phyloP scores from a whole-genome alignment of 1,140 invertebrate genomes.

The Centruroides vittatus region DNA sequence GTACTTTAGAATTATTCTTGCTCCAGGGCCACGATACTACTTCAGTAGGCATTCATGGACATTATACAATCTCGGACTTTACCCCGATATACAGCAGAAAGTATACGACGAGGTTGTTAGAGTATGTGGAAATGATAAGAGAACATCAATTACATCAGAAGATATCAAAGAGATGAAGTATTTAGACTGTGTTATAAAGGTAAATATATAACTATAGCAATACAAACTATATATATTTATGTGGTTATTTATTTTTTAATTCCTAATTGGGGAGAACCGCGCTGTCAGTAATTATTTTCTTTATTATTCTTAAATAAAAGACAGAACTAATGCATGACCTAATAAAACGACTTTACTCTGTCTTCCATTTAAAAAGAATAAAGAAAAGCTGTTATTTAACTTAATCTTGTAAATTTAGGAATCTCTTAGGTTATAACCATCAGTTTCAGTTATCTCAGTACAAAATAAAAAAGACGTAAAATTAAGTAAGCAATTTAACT shows the following conservation, averaged over 20 bases:
- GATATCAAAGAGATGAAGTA: slow-evolving; percentile 27
- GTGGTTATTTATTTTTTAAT: no score
- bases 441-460: slow-evolving; percentile 15
- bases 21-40: slow-evolving; percentile 19
- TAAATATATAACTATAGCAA: slow-evolving; percentile 19
- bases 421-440: slow-evolving; percentile 14
- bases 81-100: slow-evolving; percentile 62
- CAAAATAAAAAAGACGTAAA: background rate
- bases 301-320: no score
- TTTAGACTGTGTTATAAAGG: slow-evolving; percentile 42
- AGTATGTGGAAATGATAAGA: slow-evolving; percentile 23
- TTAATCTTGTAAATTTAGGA: slow-evolving; percentile 12
- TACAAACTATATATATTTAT: background rate
- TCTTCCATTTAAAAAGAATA: no score
- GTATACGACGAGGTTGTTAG: slow-evolving; percentile 39
- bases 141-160: slow-evolving; percentile 26
- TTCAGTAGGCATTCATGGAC: slow-evolving; percentile 34
- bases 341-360: no score
- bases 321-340: no score
- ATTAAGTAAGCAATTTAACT: background rate
- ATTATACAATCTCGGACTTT: slow-evolving; percentile 53
- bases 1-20: no score
- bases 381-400: no score
- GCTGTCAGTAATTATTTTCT: no score
- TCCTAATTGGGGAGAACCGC: no score